Evolutionary conservation across 1,140 invertebrate species (phyloP).

Genomic region (Lepidurus packardi): DNA sequence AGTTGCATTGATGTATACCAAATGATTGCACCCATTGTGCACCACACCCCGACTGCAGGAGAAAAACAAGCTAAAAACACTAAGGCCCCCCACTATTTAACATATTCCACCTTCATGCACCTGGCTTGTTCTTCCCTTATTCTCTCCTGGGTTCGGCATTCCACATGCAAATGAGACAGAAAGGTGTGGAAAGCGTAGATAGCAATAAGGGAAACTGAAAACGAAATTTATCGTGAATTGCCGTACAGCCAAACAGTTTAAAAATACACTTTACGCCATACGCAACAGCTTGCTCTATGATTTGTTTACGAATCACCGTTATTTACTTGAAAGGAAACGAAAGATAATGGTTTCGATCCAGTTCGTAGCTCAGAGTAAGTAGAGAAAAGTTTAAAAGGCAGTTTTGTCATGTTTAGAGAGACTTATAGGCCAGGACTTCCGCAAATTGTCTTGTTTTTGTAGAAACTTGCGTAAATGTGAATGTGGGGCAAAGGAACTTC

Average conservation of each 20-base stretch:
- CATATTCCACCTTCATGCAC: conserved; percentile 1
- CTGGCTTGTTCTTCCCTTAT: not conserved
- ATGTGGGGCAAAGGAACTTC: not conserved
- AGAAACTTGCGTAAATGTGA: not conserved
- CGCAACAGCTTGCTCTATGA: too few species aligned
- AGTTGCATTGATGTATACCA: not conserved
- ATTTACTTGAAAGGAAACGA: not conserved
- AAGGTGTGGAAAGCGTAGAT: not conserved
- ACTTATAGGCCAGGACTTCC: not conserved
- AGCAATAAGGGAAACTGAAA: too few species aligned
- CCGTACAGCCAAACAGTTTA: not conserved
- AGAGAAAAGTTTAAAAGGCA: too few species aligned
- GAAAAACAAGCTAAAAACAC: not conserved
- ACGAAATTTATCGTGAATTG: too few species aligned
- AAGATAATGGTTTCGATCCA: too few species aligned
- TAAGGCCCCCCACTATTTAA: not conserved
- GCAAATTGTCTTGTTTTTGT: conserved; percentile 9
- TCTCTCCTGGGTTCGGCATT: not conserved
- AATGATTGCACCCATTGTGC: not conserved
- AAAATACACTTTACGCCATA: not conserved
- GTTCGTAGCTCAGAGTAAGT: too few species aligned
- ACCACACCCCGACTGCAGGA: not conserved
- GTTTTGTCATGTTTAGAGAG: too few species aligned
- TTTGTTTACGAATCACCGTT: too few species aligned
- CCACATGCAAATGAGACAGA: conserved; percentile 13